Percentiles rank a stretch among this genome's conserved stretches.
These are phyloP conservation scores for Bedellia somnulentella DNA, from an alignment of 2,888 invertebrate species.

Conservation along the genomic window DNA sequence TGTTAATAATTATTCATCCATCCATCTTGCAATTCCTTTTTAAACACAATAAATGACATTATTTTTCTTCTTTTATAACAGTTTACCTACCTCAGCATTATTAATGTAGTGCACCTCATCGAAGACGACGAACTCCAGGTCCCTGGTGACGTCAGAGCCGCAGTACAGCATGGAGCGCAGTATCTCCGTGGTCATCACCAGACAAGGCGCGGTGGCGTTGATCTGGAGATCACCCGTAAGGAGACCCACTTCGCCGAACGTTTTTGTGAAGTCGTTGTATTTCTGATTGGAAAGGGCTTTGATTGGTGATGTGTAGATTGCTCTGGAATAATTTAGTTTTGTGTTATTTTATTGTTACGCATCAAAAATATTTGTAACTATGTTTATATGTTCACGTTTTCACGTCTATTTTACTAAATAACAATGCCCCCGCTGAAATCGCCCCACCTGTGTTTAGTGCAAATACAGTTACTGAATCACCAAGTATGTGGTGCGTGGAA, in stretches of 20 bases:
- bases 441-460: no score
- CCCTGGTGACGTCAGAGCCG: slow-evolving; percentile 90
- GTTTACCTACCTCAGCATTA: slow-evolving; percentile 75
- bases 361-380: no score
- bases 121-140: slow-evolving; percentile 98
- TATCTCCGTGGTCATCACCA: slow-evolving; percentile 99
- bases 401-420: no score
- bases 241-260: slow-evolving; percentile 90
- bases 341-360: no score
- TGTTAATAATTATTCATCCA: no score
- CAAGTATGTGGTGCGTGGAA: no score
- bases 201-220: slow-evolving; percentile 88
- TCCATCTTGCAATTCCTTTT: no score
- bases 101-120: slow-evolving; percentile 99
- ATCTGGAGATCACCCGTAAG: slow-evolving; percentile 96
- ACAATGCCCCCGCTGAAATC: no score
- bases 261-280: slow-evolving; percentile 93
- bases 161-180: slow-evolving; percentile 95
- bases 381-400: no score
- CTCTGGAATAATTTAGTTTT: slow-evolving; percentile 48
- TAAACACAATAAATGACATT: slow-evolving; percentile 1
- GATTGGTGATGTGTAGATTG: slow-evolving; percentile 98
- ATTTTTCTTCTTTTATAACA: not conserved
- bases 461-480: no score
- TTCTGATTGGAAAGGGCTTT: slow-evolving; percentile 99